These are phyloP conservation scores for Leptonema lineaticorne DNA, from an alignment of 1,140 invertebrate genomes.

Conservation along the genomic window DNA sequence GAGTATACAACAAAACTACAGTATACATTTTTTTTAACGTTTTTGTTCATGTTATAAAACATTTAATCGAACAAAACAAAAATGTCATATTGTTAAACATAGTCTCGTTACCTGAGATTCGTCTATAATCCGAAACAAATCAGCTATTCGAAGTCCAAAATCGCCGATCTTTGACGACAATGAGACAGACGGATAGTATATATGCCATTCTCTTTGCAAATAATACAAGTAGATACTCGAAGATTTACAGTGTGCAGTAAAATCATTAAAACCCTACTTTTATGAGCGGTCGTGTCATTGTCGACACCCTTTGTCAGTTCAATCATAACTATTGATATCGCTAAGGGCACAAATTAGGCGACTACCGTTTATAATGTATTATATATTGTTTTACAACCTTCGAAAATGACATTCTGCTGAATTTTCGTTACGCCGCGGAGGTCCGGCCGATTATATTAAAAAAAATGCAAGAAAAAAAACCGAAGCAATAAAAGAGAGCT, in stretches of 20 bases:
- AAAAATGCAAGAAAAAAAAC: no score
- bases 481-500: not conserved
- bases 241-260: slow-evolving; percentile 35
- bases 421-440: slow-evolving; percentile 6
- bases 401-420: not conserved
- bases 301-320: slow-evolving; percentile 21
- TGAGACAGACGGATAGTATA: not conserved
- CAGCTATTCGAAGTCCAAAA: not conserved
- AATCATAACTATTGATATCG: slow-evolving; percentile 25
- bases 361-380: slow-evolving; percentile 39
- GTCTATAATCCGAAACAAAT: not conserved
- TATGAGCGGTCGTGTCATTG: slow-evolving; percentile 9
- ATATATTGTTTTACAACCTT: slow-evolving; percentile 40
- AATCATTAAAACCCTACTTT: slow-evolving; percentile 27
- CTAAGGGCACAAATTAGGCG: slow-evolving; percentile 22
- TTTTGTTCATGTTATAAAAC: no score
- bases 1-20: not conserved
- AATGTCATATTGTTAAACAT: not conserved
- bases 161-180: not conserved
- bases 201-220: not conserved
- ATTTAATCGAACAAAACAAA: not conserved
- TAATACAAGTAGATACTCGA: slow-evolving; percentile 18
- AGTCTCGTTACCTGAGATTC: not conserved
- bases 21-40: not conserved
- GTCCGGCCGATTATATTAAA: no score